Base-by-base conservation (phyloP, 1,140 invertebrate species). In the Pseudachorutes palmiensis region DNA sequence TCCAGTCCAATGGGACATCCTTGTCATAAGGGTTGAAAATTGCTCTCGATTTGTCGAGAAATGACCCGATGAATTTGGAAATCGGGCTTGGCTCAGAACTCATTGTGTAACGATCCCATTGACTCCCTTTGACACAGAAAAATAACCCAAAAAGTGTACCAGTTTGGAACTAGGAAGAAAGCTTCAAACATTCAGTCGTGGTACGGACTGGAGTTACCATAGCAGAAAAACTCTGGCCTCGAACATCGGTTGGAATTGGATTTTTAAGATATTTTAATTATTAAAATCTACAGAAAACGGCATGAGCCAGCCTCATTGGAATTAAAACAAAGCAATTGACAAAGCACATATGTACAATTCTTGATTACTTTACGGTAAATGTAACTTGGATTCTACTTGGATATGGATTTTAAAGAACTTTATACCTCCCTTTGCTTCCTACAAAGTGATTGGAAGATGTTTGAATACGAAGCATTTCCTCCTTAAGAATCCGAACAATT, bases 401-500 rank as follows among this genome's bases (percentile, higher is more conserved):
- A n/a, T n/a, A n/a, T n/a, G n/a, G n/a, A 45, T 55, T 55, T 55
- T 89, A 96, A 67, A 97, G 79, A 78, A 98, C 94, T 85, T 97
- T 97, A 79, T 97, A 98, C 78, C 94, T 84, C 58, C 91, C 90
- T 78, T 92, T 92, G 75, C 94, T 95, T 73, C 80, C 81, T 76
- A 87, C 89, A 75, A 87, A 89, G 80, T 87, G 92, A 80, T 88
- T 89, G 0, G 89, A 85, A 0, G 89, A 88, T 33, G 89, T 89
- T 78, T 94, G 90, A 62, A 98, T 80, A 81, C 97, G 93, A 1
- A 97, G 85, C 30, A 98, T 83, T 79, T 98, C 96, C 79, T 99
- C 97, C 78, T 97, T 97, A 74, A 99, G 97, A 16, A 99, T 84
- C 14, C 97, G 83, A 1, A 95, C 95, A 33, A 99, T 97, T 81